Conservation (phyloP, 2,113 vertebrate species). For the Menura novaehollandiae region DNA sequence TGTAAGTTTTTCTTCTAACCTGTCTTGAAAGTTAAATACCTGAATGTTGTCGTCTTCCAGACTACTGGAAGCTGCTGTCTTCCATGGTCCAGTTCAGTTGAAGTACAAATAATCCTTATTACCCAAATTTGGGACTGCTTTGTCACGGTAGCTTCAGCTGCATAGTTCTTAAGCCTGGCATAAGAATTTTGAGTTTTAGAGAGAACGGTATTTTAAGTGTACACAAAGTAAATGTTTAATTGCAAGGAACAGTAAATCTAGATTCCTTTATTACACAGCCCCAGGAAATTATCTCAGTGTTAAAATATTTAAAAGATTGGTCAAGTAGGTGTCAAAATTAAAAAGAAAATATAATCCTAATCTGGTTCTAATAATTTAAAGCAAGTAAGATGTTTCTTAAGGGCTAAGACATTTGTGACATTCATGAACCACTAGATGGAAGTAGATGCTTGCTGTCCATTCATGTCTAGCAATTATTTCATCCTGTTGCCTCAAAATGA, state of each 20-base stretch:
- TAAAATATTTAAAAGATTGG: neutral
- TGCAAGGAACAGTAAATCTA: neutral
- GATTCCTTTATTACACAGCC: neutral
- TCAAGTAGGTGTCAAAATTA: neutral
- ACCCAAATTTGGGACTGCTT: neutral
- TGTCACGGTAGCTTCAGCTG: neutral
- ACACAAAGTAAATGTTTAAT: neutral
- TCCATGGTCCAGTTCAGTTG: neutral
- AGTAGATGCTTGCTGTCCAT: slow-evolving; percentile 6
- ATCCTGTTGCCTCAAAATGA: neutral
- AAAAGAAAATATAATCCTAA: neutral
- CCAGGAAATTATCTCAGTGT: neutral
- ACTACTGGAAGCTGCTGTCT: neutral
- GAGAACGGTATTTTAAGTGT: neutral
- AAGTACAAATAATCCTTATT: neutral
- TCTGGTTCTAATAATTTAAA: neutral
- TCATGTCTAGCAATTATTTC: neutral
- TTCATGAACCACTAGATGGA: slow-evolving; percentile 65
- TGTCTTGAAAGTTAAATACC: neutral
- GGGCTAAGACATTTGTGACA: neutral
- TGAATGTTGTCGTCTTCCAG: neutral
- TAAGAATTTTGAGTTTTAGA: neutral
- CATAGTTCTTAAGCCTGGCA: neutral
- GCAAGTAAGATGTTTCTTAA: neutral
- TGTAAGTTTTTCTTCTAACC: neutral